phyloP scores from a whole-genome alignment of 1,140 invertebrate species.

The Drosophila pallidifrons region DNA sequence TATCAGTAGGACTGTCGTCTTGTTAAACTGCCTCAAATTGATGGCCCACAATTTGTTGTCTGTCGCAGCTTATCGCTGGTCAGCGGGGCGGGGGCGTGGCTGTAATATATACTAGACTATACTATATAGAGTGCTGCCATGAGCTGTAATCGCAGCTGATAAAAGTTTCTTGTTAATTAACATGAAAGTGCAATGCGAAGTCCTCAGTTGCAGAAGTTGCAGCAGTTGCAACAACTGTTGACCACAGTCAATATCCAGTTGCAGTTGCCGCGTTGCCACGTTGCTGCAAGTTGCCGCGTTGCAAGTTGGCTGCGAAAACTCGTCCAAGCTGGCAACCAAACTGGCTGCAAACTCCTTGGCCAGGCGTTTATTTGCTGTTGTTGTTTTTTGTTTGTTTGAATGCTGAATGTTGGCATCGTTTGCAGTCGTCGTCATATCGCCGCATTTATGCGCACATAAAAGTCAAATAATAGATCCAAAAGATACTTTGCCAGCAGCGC shows the following conservation, averaged over 20 bases:
- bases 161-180: constrained; percentile 78
- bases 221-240: constrained; percentile 2
- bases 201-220: not conserved
- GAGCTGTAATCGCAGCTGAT: constrained; percentile 63
- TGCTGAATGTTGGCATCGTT: constrained; percentile 52
- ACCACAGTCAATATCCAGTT: constrained; percentile 7
- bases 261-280: constrained; percentile 27
- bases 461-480: constrained; percentile 84
- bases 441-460: constrained; percentile 84
- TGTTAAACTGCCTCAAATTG: constrained; percentile 40
- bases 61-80: constrained; percentile 61
- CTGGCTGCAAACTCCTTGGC: constrained; percentile 24
- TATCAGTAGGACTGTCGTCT: constrained; percentile 11
- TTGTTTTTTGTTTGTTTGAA: constrained; percentile 6
- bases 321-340: constrained; percentile 31
- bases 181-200: constrained; percentile 68
- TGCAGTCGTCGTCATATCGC: constrained; percentile 71
- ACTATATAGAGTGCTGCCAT: not conserved
- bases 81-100: constrained; percentile 32
- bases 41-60: constrained; percentile 71
- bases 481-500: constrained; percentile 73
- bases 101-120: constrained; percentile 33
- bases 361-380: constrained; percentile 23
- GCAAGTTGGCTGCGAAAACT: constrained; percentile 42
- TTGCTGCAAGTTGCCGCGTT: constrained; percentile 28